Conservation (phyloP, 2,113 vertebrate genomes). For the Rhynchomys soricoides region DNA sequence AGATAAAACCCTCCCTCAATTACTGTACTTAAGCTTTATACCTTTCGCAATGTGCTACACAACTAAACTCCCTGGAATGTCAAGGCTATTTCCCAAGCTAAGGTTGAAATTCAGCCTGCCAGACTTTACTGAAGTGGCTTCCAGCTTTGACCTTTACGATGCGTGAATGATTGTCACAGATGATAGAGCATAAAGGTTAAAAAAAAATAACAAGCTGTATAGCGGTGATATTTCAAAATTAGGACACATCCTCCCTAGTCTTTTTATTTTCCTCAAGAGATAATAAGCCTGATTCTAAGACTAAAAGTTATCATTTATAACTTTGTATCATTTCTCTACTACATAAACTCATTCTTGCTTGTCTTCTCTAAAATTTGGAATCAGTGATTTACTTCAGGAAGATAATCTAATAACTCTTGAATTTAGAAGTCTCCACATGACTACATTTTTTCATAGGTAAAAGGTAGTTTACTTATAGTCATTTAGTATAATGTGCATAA, state of each 20-base stretch:
- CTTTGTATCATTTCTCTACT: not conserved
- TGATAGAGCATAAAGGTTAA: not conserved
- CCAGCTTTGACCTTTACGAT: conserved; percentile 2
- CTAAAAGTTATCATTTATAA: conserved; percentile 13
- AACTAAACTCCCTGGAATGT: conserved; percentile 27
- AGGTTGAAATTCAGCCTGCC: conserved; percentile 13
- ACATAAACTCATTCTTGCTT: not conserved
- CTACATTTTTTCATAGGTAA: not conserved
- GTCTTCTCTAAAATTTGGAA: conserved; percentile 56
- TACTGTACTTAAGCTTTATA: conserved; percentile 70
- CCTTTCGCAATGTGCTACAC: conserved; percentile 17
- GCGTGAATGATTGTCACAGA: not conserved
- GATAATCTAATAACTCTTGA: not conserved
- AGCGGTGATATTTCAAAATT: conserved; percentile 47
- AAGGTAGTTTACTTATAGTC: not conserved
- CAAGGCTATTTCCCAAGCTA: conserved; percentile 14
- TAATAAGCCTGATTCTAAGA: not conserved
- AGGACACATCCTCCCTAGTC: not conserved
- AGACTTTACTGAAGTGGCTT: not conserved
- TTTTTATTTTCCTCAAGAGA: conserved; percentile 52
- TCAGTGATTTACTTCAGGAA: conserved; percentile 41
- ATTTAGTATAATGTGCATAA: not conserved
- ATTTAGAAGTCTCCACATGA: not conserved
- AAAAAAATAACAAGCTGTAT: conserved; percentile 22
- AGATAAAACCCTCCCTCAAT: conserved; percentile 54